Conservation (phyloP, 2,888 invertebrate species). For the Melanargia galathea region DNA sequence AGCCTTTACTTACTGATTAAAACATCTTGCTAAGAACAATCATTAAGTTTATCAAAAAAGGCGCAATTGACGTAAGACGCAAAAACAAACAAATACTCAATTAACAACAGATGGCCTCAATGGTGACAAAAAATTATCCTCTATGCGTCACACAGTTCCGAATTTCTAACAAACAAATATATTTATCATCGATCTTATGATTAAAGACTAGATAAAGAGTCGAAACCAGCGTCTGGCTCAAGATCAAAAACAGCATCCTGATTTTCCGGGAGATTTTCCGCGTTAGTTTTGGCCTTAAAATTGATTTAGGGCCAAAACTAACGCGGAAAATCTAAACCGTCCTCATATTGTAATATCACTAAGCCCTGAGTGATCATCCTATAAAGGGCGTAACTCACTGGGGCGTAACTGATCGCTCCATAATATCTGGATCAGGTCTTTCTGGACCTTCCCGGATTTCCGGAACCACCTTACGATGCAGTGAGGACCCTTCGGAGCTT, state of each 20-base stretch:
- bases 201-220: neutral
- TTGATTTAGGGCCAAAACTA: no score
- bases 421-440: no score
- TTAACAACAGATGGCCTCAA: slow-evolving; percentile 11
- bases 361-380: no score
- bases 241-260: slow-evolving; percentile 6
- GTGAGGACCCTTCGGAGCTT: no score
- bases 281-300: no score
- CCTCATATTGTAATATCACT: no score
- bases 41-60: neutral
- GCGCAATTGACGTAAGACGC: neutral
- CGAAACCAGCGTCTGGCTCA: slow-evolving; percentile 4
- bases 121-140: neutral
- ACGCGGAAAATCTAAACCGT: neutral
- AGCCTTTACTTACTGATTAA: no score
- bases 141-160: neutral
- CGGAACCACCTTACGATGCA: no score
- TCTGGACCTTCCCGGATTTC: no score
- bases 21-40: no score
- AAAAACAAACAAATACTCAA: slow-evolving; percentile 8
- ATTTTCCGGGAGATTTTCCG: neutral
- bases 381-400: no score
- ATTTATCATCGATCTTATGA: slow-evolving; percentile 1
- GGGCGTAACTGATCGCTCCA: no score
- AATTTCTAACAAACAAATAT: slow-evolving; percentile 8